Base-by-base conservation (phyloP, 2,113 vertebrate species). In the Corythoichthys haematopterus region DNA sequence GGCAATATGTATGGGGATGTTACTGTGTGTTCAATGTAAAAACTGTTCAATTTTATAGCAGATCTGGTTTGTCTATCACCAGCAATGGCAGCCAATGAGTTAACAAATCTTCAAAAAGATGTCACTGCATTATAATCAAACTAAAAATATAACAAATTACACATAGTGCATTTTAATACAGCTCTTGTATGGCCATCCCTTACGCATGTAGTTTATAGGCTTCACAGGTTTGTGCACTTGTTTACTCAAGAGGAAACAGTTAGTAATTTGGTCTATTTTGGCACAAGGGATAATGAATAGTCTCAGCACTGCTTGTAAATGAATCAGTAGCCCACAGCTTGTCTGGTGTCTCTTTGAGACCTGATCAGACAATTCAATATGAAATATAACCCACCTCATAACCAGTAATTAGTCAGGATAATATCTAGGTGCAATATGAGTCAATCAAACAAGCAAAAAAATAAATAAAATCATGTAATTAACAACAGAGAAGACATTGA, bases 281-380 rank as follows among this genome's bases (percentile, higher is more conserved):
- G 20, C 20, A 28, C 20, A 28, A 28, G 20, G 20, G 20, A 28
- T 28, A 28, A 28, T 28, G 20, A 28, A 28, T 28, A 28, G 20
- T 28, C 20, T 28, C 20, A 28, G 20, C 20, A 28, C 62, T 40
- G 35, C 56, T 28, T 68, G 37, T 76, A 70, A 75, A 69, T 55
- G 47, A 72, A 20, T 64, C 46, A n/a, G n/a, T 61, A 52, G 15
- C 75, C 68, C 76, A 77, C 74, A 65, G 47, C 62, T 11, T 15
- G 35, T 59, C 60, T 68, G 56, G 63, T 75, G 35, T 38, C 69
- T 69, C 73, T 57, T 55, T 78, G 69, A 78, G 69, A 75, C 56
- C 81, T 56, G 51, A 73, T 75, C 61, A 69, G 66, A 72, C 65
- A 45, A 69, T 75, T 74, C 53, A 70, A 68, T 79, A 73, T 77